Percentiles rank a stretch among this genome's conserved stretches.
Evolutionary conservation across 2,888 invertebrate species (phyloP).

Genomic region (Zelleria hepariella): DNA sequence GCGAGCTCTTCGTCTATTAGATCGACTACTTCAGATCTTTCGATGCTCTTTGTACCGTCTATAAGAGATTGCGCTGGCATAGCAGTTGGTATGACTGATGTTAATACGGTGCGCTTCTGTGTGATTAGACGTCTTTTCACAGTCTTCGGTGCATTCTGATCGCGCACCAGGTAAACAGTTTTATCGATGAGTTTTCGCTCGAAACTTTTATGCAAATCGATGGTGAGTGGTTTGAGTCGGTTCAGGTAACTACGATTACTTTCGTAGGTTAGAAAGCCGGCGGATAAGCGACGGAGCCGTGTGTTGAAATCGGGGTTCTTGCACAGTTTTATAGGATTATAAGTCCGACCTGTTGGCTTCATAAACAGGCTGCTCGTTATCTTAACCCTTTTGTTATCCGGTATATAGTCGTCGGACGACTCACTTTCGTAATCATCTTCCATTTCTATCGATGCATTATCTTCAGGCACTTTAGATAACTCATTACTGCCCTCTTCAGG

Average conservation of each 20-base stretch:
- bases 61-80: conserved; percentile 37
- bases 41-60: conserved; percentile 18
- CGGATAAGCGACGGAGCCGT: conserved; percentile 41
- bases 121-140: not conserved
- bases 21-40: not conserved
- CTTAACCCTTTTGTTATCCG: conserved; percentile 29
- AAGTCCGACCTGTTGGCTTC: conserved; percentile 44
- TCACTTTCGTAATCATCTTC: conserved; percentile 5
- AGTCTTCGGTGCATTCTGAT: not conserved
- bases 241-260: conserved; percentile 42
- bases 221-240: conserved; percentile 46
- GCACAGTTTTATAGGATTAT: conserved; percentile 48
- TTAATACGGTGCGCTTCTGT: not conserved
- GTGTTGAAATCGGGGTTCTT: conserved; percentile 65
- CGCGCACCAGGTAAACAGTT: conserved; percentile 35
- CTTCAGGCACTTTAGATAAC: no score
- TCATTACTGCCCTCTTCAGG: not conserved
- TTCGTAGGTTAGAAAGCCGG: conserved; percentile 41
- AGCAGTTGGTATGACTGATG: conserved; percentile 32
- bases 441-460: not conserved
- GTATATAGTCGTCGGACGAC: conserved; percentile 16
- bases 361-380: conserved; percentile 37
- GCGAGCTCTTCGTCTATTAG: conserved; percentile 7
- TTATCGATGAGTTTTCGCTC: conserved; percentile 43
- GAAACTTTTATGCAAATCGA: conserved; percentile 51